Evolutionary conservation across 2,113 vertebrate genomes (phyloP), one percentile per base, ranked within the genome.

Genomic region (Micronisus gabar): DNA sequence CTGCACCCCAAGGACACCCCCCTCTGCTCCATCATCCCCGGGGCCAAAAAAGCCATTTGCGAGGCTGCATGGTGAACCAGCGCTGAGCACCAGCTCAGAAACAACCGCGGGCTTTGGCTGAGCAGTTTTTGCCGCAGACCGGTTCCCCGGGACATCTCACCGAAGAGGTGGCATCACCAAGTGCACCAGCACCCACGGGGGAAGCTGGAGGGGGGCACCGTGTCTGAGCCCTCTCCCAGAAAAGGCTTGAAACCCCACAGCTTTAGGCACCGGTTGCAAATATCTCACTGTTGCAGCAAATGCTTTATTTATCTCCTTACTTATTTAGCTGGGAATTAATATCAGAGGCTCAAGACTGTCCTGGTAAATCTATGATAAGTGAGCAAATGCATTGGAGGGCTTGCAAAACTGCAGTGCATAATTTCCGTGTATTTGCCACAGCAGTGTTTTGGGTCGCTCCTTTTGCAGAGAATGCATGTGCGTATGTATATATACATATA

Each of bases 51-150:
- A 14, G 15, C 40, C 43, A 41, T 70, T 82, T 70, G 15, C 7
- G 34, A 23, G 47, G 11, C 36, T 27, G 7, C 5, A 25, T 9
- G 30, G 38, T 34, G 66, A 87, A 12, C 5, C 48, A 53, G 52
- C 3, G 1, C 40, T 3, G 4, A 34, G 26, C 7, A 68, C 23
- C 11, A 23, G 48, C 53, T 40, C 59, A 2, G 29, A 70, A 70
- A 50, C 20, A 15, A 15, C 13, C 7, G 0, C 1, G 32, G 61
- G 38, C 3, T 45, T 36, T 59, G 50, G 20, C 48, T 58, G 74
- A 66, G 50, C 27, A 72, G 29, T 53, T 53, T 55, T 30, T 15
- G 20, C 21, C 45, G 50, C 1, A 1, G n/a, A 0, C 2, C 0
- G 0, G 19, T 47, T 90, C 58, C 68, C 41, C 1, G 3, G 30